Base-by-base conservation (phyloP, 1,140 invertebrate species). In the Drosophila auraria region DNA sequence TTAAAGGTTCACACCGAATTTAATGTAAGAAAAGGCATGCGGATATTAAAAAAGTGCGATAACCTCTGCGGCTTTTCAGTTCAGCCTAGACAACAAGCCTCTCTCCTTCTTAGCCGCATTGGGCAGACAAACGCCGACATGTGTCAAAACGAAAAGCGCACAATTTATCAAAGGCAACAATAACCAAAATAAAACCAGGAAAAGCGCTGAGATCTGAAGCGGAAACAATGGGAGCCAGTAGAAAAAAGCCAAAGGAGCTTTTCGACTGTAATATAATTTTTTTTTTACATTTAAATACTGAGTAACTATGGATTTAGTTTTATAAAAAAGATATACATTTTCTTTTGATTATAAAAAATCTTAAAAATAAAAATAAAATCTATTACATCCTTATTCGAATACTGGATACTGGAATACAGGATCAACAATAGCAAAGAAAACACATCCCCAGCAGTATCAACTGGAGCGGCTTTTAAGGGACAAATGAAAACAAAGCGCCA, bases 81-180 rank as follows among this genome's bases (percentile, higher is more conserved):
- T 2, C 47, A 44, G 78, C 68, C 82, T 82, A 69, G 69, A 86
- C 74, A 57, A 78, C 74, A 57, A 78, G 58, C 57, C 27, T 30
- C 36, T 8, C 36, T 40, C 45, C 51, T 61, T 47, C 60, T 27
- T 60, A 60, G 65, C 54, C 51, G 50, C 62, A 79, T 65, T 81
- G 69, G 81, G 69, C 86, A 84, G 84, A 84, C 84, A 84, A 81
- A 79, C 72, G 82, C 87, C 91, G 87, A 90, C 87, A 90, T 91
- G 77, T 90, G 87, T 90, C 87, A 90, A 64, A 91, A 90, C 53
- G 73, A 78, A 83, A 76, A 69, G 82, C 73, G 70, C 72, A 91
- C 87, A 90, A 90, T 90, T 90, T 91, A 91, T 90, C 87, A 90
- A 86, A 79, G 62, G 76, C 47, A 87, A 91, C 86, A 86, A 83